phyloP scores from a whole-genome alignment of 2,888 invertebrate genomes.

The Mesorhabditis belari region DNA sequence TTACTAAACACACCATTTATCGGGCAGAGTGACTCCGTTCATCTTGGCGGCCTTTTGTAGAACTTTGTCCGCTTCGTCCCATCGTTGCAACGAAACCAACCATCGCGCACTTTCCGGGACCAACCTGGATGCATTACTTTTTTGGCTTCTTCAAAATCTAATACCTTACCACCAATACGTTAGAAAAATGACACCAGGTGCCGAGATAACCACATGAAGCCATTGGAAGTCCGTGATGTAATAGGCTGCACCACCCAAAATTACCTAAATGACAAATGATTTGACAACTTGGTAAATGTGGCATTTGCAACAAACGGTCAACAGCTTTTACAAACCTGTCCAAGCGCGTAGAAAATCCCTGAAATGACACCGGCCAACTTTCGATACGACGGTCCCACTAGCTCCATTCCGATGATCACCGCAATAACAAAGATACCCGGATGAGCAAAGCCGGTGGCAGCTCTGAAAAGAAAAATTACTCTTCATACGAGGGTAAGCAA shows the following conservation, averaged over 20 bases:
- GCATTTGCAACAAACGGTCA: no score
- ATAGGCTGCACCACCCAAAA: conserved; percentile 51
- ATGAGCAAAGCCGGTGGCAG: conserved; percentile 70
- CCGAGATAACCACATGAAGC: conserved; percentile 47
- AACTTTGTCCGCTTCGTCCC: conserved; percentile 45
- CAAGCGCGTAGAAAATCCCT: conserved; percentile 54
- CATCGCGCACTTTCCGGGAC: conserved; percentile 50
- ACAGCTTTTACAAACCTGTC: conserved; percentile 43
- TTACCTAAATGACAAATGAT: conserved; percentile 20
- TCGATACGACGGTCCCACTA: conserved; percentile 55
- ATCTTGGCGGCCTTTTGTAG: conserved; percentile 43
- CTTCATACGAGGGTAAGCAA: no score
- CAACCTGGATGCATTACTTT: conserved; percentile 32
- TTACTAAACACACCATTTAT: conserved; percentile 33
- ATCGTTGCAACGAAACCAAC: conserved; percentile 47
- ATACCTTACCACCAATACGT: conserved; percentile 48
- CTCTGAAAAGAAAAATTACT: conserved; percentile 63
- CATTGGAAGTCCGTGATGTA: conserved; percentile 47
- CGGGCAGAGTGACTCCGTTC: conserved; percentile 37
- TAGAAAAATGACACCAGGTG: conserved; percentile 48
- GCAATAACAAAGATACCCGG: conserved; percentile 77
- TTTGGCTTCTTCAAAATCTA: not conserved
- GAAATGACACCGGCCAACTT: conserved; percentile 54
- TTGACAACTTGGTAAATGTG: not conserved
- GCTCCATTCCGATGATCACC: conserved; percentile 62